Evolutionary conservation across 2,888 invertebrate species (phyloP), one percentile per base, ranked within the genome.

Genomic region (Notodonta dromedarius): DNA sequence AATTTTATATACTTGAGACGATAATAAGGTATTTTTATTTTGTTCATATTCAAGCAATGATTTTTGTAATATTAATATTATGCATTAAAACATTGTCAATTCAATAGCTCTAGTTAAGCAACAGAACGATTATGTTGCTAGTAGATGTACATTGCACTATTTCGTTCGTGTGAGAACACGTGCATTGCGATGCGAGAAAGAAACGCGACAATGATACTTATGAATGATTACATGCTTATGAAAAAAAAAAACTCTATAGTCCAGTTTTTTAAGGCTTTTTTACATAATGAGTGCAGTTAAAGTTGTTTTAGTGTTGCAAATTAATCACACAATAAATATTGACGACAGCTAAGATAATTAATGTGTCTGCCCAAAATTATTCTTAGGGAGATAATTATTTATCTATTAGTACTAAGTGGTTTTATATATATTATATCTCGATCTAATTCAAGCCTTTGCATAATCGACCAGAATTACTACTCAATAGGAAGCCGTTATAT

Each of bases 111-210:
- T 4, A 24, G 32, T 52, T n/a, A n/a, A 12, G 32, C 52, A 52
- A 32, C 16, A 52, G 2, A 40, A 9, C 40, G 9, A 42, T 42
- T 42, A 11, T 35, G 42, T 11, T 42, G 11, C 11, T 14, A 14
- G 51, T 53, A 13, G n/a, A 3, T 13, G 5, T 35, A 53, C 13
- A 11, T 53, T 35, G 35, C 35, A 35, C 0, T 52, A 52, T 32
- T 32, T 5, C 32, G 12, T 52, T 16, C 50, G 40, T 40, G 55
- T 40, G 55, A 55, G 40, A 55, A 55, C 11, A 39, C n/a, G 9
- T 55, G 55, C 40, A 55, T 55, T 40, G 14, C 9, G 40, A n/a
- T 11, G 40, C 16, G 39, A 32, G 55, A 55, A 53, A 55, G 40
- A 55, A 55, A 55, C 40, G 40, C 12, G 55, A 55, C 55, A 55